Percentiles rank a stretch among this genome's conserved stretches.
phyloP scores from a whole-genome alignment of 1,140 invertebrate species.

The Halesus radiatus region DNA sequence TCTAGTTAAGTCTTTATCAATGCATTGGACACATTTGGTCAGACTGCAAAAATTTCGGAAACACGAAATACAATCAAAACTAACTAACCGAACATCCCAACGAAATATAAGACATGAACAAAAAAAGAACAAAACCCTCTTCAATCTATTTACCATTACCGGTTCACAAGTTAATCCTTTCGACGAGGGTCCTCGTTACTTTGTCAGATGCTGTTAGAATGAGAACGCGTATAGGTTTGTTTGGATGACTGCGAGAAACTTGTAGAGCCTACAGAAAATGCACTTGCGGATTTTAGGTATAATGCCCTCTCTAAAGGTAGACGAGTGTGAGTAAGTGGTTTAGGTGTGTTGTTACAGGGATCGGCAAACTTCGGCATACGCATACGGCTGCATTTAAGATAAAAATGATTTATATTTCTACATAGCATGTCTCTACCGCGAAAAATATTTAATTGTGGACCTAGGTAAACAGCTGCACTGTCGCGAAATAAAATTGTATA shows the following conservation, averaged over 20 bases:
- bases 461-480: too few relatives aligned
- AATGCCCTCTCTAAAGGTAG: background rate
- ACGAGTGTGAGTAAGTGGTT: background rate
- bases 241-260: slow-evolving; percentile 16
- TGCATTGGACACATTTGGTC: too few relatives aligned
- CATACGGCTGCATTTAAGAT: background rate
- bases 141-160: too few relatives aligned
- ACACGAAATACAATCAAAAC: too few relatives aligned
- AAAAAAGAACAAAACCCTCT: too few relatives aligned
- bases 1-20: too few relatives aligned
- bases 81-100: too few relatives aligned
- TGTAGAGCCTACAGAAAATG: slow-evolving; percentile 19
- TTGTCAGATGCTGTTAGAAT: background rate
- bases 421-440: background rate
- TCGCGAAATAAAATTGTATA: too few relatives aligned
- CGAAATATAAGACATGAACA: too few relatives aligned
- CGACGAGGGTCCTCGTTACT: background rate
- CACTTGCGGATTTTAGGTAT: background rate
- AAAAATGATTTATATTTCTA: background rate
- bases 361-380: background rate
- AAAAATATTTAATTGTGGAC: too few relatives aligned
- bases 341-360: background rate
- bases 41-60: too few relatives aligned
- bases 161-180: too few relatives aligned
- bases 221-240: slow-evolving; percentile 7